Conservation (phyloP, 2,113 vertebrate genomes). For the Ptilorrhoa leucosticta region DNA sequence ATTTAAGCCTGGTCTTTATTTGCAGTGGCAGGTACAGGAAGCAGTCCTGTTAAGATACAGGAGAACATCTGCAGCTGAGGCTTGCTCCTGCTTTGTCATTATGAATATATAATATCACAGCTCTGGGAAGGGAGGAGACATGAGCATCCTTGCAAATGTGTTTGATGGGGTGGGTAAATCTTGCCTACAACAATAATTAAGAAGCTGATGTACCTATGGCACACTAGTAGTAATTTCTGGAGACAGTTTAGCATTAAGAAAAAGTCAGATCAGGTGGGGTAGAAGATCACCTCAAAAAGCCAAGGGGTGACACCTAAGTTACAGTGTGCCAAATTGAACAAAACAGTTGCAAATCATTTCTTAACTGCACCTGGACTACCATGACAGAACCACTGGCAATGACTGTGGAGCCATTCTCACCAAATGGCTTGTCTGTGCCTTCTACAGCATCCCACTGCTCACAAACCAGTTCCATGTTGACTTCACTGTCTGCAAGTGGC, state of each 20-base stretch:
- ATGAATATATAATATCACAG: neutral
- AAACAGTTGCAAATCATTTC: neutral
- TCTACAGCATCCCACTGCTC: neutral
- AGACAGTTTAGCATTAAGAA: neutral
- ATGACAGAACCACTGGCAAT: neutral
- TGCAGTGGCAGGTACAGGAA: neutral
- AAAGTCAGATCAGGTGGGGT: neutral
- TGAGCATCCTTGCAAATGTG: neutral
- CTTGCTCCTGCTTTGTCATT: slow-evolving; percentile 7
- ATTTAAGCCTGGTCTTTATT: neutral
- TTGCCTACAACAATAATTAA: neutral
- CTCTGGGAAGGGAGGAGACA: neutral
- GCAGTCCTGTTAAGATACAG: neutral
- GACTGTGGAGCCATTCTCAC: neutral
- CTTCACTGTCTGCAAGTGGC: neutral
- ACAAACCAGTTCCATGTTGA: neutral
- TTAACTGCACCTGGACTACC: neutral
- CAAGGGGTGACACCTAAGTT: neutral
- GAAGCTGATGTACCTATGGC: neutral
- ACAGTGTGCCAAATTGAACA: neutral
- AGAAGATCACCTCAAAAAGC: neutral
- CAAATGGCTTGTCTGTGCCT: neutral
- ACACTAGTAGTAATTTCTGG: neutral
- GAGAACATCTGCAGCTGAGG: neutral
- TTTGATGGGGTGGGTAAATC: neutral